phyloP scores from a whole-genome alignment of 2,888 invertebrate genomes.

The Spisula solida region DNA sequence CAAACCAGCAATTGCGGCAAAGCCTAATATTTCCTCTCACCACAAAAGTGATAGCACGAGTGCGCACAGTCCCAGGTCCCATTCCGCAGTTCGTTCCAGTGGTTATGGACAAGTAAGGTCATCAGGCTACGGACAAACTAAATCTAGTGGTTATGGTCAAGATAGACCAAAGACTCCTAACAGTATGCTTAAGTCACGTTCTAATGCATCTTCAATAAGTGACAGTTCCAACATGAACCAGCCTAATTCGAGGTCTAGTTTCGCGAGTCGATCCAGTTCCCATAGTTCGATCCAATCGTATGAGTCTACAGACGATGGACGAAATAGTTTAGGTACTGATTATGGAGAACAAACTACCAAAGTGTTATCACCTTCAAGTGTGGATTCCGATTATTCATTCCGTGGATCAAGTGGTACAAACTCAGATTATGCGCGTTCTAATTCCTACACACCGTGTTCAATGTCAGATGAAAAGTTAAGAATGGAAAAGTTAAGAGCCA shows the following conservation, averaged over 20 bases:
- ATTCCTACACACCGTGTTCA: slow-evolving; percentile 59
- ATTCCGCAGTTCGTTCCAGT: slow-evolving; percentile 35
- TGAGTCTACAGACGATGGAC: slow-evolving; percentile 62
- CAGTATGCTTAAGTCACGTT: slow-evolving; percentile 55
- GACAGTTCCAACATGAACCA: slow-evolving; percentile 42
- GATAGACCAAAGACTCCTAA: slow-evolving; percentile 66
- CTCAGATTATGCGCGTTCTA: slow-evolving; percentile 53
- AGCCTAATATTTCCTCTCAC: not conserved
- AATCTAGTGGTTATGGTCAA: slow-evolving; percentile 48
- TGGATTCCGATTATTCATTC: slow-evolving; percentile 54
- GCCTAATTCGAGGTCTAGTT: slow-evolving; percentile 36
- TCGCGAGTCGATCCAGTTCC: slow-evolving; percentile 64
- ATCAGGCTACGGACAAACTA: slow-evolving; percentile 13
- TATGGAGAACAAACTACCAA: slow-evolving; percentile 22
- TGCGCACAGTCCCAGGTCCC: not conserved
- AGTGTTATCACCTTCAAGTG: slow-evolving; percentile 53
- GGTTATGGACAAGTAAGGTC: slow-evolving; percentile 57
- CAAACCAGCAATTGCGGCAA: slow-evolving; percentile 26
- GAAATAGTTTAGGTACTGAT: slow-evolving; percentile 45
- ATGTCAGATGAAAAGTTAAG: slow-evolving; percentile 45
- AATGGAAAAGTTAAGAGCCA: slow-evolving; percentile 40
- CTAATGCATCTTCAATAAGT: slow-evolving; percentile 59
- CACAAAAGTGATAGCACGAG: not conserved
- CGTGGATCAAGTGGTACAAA: slow-evolving; percentile 44
- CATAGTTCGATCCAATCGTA: slow-evolving; percentile 66